phyloP scores from a whole-genome alignment of 2,888 invertebrate genomes.

The Beris chalybata region DNA sequence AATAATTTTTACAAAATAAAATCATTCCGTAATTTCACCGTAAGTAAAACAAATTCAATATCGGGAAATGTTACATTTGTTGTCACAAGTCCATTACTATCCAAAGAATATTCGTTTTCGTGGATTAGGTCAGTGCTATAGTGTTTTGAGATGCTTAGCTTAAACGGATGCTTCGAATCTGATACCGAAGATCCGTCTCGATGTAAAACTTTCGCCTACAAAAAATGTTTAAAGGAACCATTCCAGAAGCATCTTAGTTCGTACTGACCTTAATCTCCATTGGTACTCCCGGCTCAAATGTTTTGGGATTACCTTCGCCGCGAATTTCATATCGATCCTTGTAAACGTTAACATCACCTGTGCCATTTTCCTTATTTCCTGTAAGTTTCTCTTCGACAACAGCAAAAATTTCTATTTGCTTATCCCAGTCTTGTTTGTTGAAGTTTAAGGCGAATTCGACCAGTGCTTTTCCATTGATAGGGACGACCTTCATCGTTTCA shows the following conservation, averaged over 20 bases:
- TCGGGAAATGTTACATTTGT: slow-evolving; percentile 65
- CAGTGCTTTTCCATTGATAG: slow-evolving; percentile 66
- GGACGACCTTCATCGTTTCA: slow-evolving; percentile 67
- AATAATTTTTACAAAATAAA: slow-evolving; percentile 12
- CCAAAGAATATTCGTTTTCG: slow-evolving; percentile 53
- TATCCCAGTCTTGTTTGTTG: slow-evolving; percentile 57
- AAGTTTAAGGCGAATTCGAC: slow-evolving; percentile 74
- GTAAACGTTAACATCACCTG: slow-evolving; percentile 73
- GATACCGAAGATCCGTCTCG: slow-evolving; percentile 70
- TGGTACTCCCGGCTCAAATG: slow-evolving; percentile 86
- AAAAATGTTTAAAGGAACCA: neutral
- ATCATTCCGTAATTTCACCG: slow-evolving; percentile 37
- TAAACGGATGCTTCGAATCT: slow-evolving; percentile 62
- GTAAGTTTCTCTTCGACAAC: slow-evolving; percentile 90
- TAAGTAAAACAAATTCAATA: slow-evolving; percentile 43
- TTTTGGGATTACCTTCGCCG: slow-evolving; percentile 77
- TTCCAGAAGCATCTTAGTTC: neutral
- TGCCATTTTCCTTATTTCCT: slow-evolving; percentile 76
- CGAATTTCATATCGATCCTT: slow-evolving; percentile 75
- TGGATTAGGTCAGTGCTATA: slow-evolving; percentile 2
- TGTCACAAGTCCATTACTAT: slow-evolving; percentile 66
- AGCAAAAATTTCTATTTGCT: slow-evolving; percentile 80
- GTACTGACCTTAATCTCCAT: slow-evolving; percentile 76
- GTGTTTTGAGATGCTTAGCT: slow-evolving; percentile 37
- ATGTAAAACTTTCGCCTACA: slow-evolving; percentile 66